Evolutionary conservation across 2,113 vertebrate genomes (phyloP).

Genomic region (Mola mola): DNA sequence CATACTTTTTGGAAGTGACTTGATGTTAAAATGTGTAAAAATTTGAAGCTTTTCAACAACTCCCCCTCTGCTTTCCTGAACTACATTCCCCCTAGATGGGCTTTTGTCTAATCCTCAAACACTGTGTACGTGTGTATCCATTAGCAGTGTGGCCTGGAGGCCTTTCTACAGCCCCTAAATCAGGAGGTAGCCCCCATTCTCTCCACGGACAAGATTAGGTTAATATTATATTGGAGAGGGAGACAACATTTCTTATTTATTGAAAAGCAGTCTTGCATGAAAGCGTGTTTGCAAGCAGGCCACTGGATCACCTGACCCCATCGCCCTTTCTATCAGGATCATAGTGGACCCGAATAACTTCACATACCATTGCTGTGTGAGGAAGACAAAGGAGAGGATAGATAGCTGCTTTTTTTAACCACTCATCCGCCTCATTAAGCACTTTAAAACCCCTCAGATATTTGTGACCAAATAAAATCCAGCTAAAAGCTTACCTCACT

Average conservation of each 20-base stretch:
- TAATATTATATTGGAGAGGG: conserved; percentile 86
- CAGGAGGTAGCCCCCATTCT: conserved; percentile 51
- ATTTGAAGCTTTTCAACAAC: conserved; percentile 54
- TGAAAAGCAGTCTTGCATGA: conserved; percentile 85
- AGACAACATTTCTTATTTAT: conserved; percentile 89
- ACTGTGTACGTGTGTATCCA: conserved; percentile 76
- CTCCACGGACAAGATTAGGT: conserved; percentile 81
- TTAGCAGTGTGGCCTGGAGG: conserved; percentile 63
- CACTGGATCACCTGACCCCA: conserved; percentile 85
- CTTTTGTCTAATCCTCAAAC: conserved; percentile 81
- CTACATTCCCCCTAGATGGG: conserved; percentile 68
- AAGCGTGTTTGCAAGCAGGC: conserved; percentile 75
- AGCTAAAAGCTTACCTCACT: not conserved
- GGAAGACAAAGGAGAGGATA: conserved; percentile 60
- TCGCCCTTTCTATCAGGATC: conserved; percentile 68
- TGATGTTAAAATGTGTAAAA: conserved; percentile 44
- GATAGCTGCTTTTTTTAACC: conserved; percentile 68
- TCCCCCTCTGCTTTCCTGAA: conserved; percentile 22
- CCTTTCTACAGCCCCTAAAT: conserved; percentile 48
- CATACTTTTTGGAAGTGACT: conserved; percentile 21
- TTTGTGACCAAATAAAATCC: conserved; percentile 7
- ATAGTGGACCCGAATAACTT: conserved; percentile 50
- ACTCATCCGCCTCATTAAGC: conserved; percentile 53
- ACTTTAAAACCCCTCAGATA: conserved; percentile 24
- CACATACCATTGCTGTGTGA: conserved; percentile 30